phyloP scores from a whole-genome alignment of 2,113 vertebrate species.

The Micromys minutus region DNA sequence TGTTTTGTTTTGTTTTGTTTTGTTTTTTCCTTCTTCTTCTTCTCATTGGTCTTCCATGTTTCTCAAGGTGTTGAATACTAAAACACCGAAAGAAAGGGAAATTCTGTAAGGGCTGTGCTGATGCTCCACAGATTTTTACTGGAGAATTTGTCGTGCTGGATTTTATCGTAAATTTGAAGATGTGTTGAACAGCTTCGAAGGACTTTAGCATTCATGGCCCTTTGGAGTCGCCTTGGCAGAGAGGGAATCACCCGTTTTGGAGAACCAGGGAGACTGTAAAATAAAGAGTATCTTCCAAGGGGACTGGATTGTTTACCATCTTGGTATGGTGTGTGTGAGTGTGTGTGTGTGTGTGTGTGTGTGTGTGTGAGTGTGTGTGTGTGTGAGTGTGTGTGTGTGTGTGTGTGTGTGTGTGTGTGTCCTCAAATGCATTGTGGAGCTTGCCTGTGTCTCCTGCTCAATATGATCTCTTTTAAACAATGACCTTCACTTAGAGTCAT shows the following conservation, averaged over 20 bases:
- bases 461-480: conserved; percentile 75
- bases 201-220: conserved; percentile 82
- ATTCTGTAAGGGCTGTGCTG: conserved; percentile 76
- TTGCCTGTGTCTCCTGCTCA: conserved; percentile 66
- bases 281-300: conserved; percentile 55
- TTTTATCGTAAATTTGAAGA: conserved; percentile 83
- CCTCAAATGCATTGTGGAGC: conserved; percentile 22
- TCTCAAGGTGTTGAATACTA: conserved; percentile 84
- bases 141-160: conserved; percentile 78
- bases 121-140: conserved; percentile 82
- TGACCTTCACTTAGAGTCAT: conserved; percentile 69
- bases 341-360: neutral
- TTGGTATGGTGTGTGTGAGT: conserved; percentile 49
- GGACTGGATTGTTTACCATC: conserved; percentile 57
- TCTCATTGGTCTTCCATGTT: conserved; percentile 77
- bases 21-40: conserved; percentile 64
- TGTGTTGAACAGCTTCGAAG: conserved; percentile 82
- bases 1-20: conserved; percentile 75
- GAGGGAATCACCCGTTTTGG: conserved; percentile 77
- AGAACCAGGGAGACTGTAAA: conserved; percentile 53
- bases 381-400: conserved; percentile 30
- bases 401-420: neutral
- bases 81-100: conserved; percentile 83
- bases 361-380: neutral
- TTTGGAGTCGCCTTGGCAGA: conserved; percentile 81